Evolutionary conservation across 2,797 vertebrate genomes (phyloP), one percentile per base, ranked within the genome.

Genomic region (Pantherophis vulpinus): DNA sequence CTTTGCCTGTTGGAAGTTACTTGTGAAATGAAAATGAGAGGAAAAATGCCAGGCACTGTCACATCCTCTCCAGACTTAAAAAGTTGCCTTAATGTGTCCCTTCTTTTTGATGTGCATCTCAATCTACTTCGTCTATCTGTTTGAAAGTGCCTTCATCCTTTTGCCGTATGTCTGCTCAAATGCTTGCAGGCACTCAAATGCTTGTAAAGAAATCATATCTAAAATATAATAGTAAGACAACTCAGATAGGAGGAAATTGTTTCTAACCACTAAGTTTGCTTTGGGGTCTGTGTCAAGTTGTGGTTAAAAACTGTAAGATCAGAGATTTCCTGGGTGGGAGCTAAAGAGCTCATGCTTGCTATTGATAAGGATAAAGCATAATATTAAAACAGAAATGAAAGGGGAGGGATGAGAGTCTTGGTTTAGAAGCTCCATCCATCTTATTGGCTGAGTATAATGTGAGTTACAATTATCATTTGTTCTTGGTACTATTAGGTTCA

Each of bases 41-140:
- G 90, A 89, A n/a, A 83, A 92, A 95, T 90, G 89, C 74, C 58
- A 92, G 93, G 86, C n/a, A 1, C 1, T 2, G 59, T 25, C 88
- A 47, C 54, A 29, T 93, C 93, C 89, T 94, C 93, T 70, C 87
- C 95, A 92, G 96, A 95, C 95, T 96, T 94, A 90, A 83, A 90
- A 91, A 96, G 89, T 92, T 87, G 32, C 56, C 89, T 4, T 12
- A 58, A 63, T 0, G 27, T 12, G 10, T 87, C 92, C 47, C 60
- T 63, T 90, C 89, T 66, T 54, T 91, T 61, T n/a, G 74, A 51
- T 74, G 27, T n/a, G 12, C 20, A n/a, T 2, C n/a, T 93, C 16
- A 89, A 42, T 42, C 63, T 89, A 66, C 4, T 66, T 29, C 16
- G 18, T 66, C 59, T 6, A 2, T 47, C 58, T 54, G 4, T 12